Percentiles rank a stretch among this genome's conserved stretches.
Conservation (phyloP, 2,888 invertebrate genomes). For the Apodemia mormo region DNA sequence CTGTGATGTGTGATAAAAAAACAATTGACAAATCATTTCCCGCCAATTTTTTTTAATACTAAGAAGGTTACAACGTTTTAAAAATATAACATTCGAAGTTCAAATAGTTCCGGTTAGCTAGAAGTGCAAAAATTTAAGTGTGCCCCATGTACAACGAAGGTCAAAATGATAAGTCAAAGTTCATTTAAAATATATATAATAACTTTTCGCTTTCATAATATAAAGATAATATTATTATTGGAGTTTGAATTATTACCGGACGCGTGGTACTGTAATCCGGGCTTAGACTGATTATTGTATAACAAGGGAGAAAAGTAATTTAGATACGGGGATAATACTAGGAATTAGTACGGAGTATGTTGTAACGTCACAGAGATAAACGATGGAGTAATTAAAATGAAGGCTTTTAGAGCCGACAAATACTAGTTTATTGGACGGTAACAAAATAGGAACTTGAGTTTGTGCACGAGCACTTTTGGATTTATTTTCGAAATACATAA, state of each 20-base stretch:
- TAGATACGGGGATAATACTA: slow-evolving; percentile 44
- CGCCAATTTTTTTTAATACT: too few relatives aligned
- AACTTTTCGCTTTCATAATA: neutral
- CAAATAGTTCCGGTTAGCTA: too few relatives aligned
- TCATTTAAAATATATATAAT: neutral
- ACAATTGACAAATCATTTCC: too few relatives aligned
- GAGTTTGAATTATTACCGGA: slow-evolving; percentile 26
- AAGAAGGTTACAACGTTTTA: too few relatives aligned
- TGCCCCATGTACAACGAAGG: neutral
- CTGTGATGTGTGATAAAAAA: too few relatives aligned
- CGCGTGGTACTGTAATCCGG: slow-evolving; percentile 55
- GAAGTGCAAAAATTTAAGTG: too few relatives aligned
- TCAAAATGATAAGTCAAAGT: neutral
- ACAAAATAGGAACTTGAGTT: too few relatives aligned
- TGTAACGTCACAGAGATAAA: slow-evolving; percentile 6
- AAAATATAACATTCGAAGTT: too few relatives aligned
- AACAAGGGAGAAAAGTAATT: slow-evolving; percentile 56
- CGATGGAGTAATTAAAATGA: neutral
- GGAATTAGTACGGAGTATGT: slow-evolving; percentile 4
- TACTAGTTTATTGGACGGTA: neutral
- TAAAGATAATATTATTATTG: neutral
- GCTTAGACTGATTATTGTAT: slow-evolving; percentile 43
- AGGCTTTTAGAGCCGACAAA: neutral
- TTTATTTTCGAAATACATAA: too few relatives aligned
- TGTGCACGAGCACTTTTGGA: too few relatives aligned